Percentiles rank a stretch among this genome's conserved stretches.
These are phyloP conservation scores for Lanius collurio DNA, from an alignment of 2,113 vertebrate species.

Conservation along the genomic window DNA sequence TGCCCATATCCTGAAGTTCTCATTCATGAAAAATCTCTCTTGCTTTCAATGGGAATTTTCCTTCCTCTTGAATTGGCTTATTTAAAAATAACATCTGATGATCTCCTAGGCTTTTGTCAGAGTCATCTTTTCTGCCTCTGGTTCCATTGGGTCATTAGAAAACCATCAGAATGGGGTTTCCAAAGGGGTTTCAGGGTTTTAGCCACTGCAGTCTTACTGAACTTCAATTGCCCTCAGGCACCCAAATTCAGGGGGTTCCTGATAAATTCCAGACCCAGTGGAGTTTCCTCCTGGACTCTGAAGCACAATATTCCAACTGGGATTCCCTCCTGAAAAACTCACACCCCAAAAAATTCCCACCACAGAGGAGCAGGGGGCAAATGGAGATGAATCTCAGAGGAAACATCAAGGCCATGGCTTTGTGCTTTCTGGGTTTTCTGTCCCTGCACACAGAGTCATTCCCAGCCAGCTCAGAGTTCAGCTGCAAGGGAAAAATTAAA, in stretches of 20 bases:
- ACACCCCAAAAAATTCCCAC: neutral
- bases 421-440: neutral
- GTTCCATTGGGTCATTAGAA: neutral
- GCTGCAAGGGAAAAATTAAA: conserved; percentile 24
- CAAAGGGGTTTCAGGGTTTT: neutral
- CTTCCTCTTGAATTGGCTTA: neutral
- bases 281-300: neutral
- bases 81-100: conserved; percentile 50
- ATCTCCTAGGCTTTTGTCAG: conserved; percentile 7
- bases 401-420: neutral
- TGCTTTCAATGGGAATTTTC: conserved; percentile 59
- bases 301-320: neutral
- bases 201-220: neutral
- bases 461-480: conserved; percentile 38
- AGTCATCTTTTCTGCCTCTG: conserved; percentile 18
- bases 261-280: neutral
- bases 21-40: conserved; percentile 50
- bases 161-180: neutral
- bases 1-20: conserved; percentile 16
- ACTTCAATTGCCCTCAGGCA: fast-evolving
- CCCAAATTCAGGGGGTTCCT: neutral
- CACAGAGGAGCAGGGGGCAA: neutral
- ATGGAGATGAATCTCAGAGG: conserved; percentile 7
- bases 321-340: neutral
- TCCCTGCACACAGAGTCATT: conserved; percentile 20